Base-by-base conservation (phyloP, 2,888 invertebrate genomes). In the Melipona beecheii region DNA sequence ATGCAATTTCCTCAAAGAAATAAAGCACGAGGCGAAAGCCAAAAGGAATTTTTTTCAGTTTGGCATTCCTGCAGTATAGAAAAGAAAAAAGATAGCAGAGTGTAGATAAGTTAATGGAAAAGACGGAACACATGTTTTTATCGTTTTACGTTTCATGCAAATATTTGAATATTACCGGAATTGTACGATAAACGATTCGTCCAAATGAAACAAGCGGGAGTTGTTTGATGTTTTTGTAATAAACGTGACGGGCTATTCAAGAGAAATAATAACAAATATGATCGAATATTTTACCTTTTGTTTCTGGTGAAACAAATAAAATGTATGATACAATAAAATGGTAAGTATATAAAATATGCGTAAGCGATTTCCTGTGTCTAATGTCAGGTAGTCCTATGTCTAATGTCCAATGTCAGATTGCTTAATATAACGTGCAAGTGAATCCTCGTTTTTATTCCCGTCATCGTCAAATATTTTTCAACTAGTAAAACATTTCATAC, bases 81-180 rank as follows among this genome's bases (percentile, higher is more conserved):
- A n/a, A 13, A 31, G 24, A 43, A 43, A 43, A 36, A 19, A 52
- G 36, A 65, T 76, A 21, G 31, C 24, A 9, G 36, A 70, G 4
- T 5, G 24, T 66, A 65, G 62, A 17, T 76, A 58, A 49, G 19
- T 54, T 27, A 54, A 66, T 31, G 31, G 15, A 71, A 62, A 17
- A 71, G 19, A 36, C 27, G n/a, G 19, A 81, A 21, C 70, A 49
- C 11, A 13, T 9, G 31, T 75, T 60, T 49, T 75, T 81, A 82
- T 82, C 68, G 43, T 13, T 19, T n/a, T 24, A 49, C 24, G 74
- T 58, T 68, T 43, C 60, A 75, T 17, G 49, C 31, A 81, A 83
- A 83, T 75, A 83, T 81, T 83, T 81, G 75, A 75, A 75, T 83
- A 54, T 60, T 43, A 54, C 24, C 54, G 31, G 60, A 70, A 54